A percentile compares a stretch with the other conserved stretches of the same genome.
phyloP scores from a whole-genome alignment of 2,797 vertebrate species.

The Galaxias olidus region DNA sequence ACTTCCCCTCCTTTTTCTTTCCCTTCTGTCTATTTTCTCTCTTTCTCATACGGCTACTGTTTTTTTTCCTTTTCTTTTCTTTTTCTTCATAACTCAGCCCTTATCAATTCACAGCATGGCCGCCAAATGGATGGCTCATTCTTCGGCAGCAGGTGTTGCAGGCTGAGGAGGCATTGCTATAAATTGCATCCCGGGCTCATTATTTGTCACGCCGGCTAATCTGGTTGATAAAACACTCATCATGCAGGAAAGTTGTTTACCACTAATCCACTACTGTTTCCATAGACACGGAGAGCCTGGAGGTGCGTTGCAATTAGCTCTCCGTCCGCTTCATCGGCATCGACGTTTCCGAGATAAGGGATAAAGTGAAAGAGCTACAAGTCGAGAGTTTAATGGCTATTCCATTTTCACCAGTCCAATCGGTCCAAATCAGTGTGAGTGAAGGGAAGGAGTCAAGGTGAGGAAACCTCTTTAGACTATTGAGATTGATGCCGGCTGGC shows the following conservation, averaged over 20 bases:
- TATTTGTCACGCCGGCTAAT: slow-evolving; percentile 32
- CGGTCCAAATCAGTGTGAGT: slow-evolving; percentile 57
- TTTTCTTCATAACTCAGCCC: slow-evolving; percentile 31
- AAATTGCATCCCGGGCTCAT: slow-evolving; percentile 29
- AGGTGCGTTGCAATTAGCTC: slow-evolving; percentile 39
- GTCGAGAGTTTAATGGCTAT: slow-evolving; percentile 49
- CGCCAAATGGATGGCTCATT: slow-evolving; percentile 39
- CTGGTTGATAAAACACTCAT: slow-evolving; percentile 31
- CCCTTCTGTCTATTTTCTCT: slow-evolving; percentile 10
- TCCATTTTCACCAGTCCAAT: slow-evolving; percentile 50
- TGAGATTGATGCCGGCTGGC: slow-evolving; percentile 64
- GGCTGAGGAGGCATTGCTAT: slow-evolving; percentile 22
- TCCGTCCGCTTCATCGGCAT: not conserved
- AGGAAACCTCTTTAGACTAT: slow-evolving; percentile 49
- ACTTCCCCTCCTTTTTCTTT: too few species aligned
- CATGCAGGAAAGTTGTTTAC: slow-evolving; percentile 28
- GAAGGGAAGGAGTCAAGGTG: slow-evolving; percentile 39
- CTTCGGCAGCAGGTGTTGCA: slow-evolving; percentile 39
- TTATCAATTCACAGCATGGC: slow-evolving; percentile 41
- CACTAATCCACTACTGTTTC: slow-evolving; percentile 14
- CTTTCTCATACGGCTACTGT: slow-evolving; percentile 57
- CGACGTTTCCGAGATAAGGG: slow-evolving; percentile 34
- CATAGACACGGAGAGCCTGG: slow-evolving; percentile 39
- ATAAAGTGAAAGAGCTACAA: slow-evolving; percentile 32
- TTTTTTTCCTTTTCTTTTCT: slow-evolving; percentile 44